phyloP scores from a whole-genome alignment of 2,797 vertebrate species.

The Malacoctenus gilli region DNA sequence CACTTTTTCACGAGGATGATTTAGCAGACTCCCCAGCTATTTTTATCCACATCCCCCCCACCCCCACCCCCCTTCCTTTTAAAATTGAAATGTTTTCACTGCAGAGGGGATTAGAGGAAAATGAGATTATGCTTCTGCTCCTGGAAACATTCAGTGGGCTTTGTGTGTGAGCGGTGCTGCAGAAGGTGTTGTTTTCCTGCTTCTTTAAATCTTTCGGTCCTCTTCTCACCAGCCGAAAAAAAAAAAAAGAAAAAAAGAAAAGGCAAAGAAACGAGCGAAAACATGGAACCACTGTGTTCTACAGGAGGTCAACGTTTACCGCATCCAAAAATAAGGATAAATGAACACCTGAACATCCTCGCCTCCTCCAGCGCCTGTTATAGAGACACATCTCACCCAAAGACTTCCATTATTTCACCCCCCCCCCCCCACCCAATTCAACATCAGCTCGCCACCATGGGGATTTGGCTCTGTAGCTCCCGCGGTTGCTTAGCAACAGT shows the following conservation, averaged over 20 bases:
- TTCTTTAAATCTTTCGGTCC: not conserved
- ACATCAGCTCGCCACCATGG: conserved; percentile 75
- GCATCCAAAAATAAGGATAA: conserved; percentile 50
- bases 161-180: conserved; percentile 15
- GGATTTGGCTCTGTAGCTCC: conserved; percentile 81
- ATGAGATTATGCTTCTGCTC: conserved; percentile 15
- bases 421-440: conserved; percentile 73
- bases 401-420: conserved; percentile 57
- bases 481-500: conserved; percentile 84
- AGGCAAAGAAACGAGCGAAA: not conserved
- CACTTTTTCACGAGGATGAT: not conserved
- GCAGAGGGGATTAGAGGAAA: conserved; percentile 16
- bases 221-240: not conserved
- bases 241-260: not conserved
- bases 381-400: conserved; percentile 59
- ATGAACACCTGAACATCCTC: conserved; percentile 36
- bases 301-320: conserved; percentile 23
- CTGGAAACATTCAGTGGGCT: conserved; percentile 4
- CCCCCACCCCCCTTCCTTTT: no score
- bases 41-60: conserved; percentile 6
- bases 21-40: not conserved
- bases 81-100: conserved; percentile 27
- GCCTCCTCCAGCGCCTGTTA: conserved; percentile 38
- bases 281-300: no score
- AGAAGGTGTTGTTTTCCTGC: not conserved